A percentile compares a stretch with the other conserved stretches of the same genome.
phyloP scores from a whole-genome alignment of 2,888 invertebrate genomes.

The Xestia sexstrigata region DNA sequence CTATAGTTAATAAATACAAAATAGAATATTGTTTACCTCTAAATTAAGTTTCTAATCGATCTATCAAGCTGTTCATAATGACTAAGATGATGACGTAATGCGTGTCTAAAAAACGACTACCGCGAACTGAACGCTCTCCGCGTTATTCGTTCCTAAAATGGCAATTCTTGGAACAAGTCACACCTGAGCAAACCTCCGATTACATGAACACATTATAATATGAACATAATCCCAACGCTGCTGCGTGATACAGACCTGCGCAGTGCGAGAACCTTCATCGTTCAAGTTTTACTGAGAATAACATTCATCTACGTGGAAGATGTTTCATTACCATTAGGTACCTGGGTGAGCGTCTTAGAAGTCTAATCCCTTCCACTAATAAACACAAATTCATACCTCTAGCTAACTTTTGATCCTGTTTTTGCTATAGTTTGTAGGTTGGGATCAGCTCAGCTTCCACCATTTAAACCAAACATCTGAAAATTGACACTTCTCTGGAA shows the following conservation, averaged over 20 bases:
- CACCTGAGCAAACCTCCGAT: conserved; percentile 64
- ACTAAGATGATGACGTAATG: conserved; percentile 50
- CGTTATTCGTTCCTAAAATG: conserved; percentile 55
- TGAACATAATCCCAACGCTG: conserved; percentile 26
- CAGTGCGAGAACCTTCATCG: conserved; percentile 13
- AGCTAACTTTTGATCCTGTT: not conserved
- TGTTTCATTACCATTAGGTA: conserved; percentile 16
- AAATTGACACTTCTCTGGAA: not conserved
- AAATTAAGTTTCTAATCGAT: conserved; percentile 11
- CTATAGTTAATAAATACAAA: not conserved
- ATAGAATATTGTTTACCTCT: conserved; percentile 1
- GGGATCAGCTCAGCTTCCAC: not conserved
- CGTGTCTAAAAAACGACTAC: conserved; percentile 36
- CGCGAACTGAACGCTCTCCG: conserved; percentile 39
- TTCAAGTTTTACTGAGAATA: conserved; percentile 34
- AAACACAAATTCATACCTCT: conserved; percentile 15
- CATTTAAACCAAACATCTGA: not conserved
- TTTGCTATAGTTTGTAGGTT: not conserved
- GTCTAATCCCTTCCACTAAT: not conserved
- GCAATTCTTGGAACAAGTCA: conserved; percentile 63
- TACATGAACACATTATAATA: conserved; percentile 59
- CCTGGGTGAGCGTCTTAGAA: not conserved
- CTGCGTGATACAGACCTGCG: conserved; percentile 15
- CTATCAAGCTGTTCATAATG: conserved; percentile 5
- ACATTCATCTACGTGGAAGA: conserved; percentile 23